Conservation (phyloP, 2,888 invertebrate species). For the Calliopum simillimum region DNA sequence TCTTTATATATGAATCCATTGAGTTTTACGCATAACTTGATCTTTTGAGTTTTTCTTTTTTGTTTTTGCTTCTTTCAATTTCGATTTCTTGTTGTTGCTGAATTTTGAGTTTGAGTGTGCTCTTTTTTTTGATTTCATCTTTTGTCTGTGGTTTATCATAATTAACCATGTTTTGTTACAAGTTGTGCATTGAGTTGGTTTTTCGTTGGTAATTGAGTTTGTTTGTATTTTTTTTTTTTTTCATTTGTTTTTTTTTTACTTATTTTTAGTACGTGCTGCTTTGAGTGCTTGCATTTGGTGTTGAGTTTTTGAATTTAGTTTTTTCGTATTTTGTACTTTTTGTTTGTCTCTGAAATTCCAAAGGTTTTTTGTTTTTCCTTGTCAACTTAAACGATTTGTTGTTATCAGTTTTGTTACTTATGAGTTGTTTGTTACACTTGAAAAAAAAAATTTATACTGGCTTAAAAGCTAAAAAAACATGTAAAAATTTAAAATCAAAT, state of each 20-base stretch:
- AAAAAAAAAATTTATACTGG: no score
- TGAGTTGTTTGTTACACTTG: neutral
- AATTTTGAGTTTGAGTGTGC: neutral
- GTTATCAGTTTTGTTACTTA: constrained; percentile 8
- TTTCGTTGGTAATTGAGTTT: neutral
- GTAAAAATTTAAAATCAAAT: no score
- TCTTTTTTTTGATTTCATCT: no score
- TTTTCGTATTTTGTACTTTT: neutral
- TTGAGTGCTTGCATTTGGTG: neutral
- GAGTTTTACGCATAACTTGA: neutral
- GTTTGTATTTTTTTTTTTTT: no score
- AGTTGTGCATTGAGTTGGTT: neutral
- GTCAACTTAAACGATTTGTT: neutral
- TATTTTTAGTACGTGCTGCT: neutral
- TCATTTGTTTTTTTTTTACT: no score
- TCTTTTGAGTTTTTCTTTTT: constrained; percentile 40
- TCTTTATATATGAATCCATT: constrained; percentile 59
- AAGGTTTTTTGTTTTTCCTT: neutral
- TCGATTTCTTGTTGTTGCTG: neutral
- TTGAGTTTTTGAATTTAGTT: neutral
- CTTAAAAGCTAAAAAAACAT: no score
- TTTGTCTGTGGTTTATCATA: neutral
- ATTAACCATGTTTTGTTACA: neutral
- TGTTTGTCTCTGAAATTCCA: neutral
- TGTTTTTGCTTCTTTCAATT: neutral